Evolutionary conservation across 2,888 invertebrate species (phyloP), one percentile per base, ranked within the genome.

Genomic region (Callosobruchus maculatus): DNA sequence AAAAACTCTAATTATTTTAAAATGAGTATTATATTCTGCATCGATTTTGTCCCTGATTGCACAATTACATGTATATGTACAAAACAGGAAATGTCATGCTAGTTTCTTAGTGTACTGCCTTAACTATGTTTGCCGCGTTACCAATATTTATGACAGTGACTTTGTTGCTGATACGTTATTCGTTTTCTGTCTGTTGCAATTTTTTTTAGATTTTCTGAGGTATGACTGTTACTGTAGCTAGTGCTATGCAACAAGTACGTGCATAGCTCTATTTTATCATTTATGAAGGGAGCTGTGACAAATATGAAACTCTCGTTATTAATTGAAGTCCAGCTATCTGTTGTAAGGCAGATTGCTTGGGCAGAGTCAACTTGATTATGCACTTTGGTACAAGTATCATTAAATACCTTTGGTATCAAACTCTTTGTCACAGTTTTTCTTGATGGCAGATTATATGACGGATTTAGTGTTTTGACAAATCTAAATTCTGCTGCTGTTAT

Each of bases 51-150:
- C 13, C 74, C 75, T 49, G 73, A 67, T 26, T 74, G 75, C 21
- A 73, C 71, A 71, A 74, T 70, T 20, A 71, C 22, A 30, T 75
- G 74, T 66, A 76, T 72, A 73, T 76, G 74, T 22, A 74, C 76
- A 72, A 76, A 74, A 74, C 73, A 75, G 4, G 71, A 70, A 72
- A 70, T 67, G 22, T 26, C 26, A 20, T 67, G 67, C 72, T 72
- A 74, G 9, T 68, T 22, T n/a, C 68, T 30, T 22, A 75, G 20
- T 26, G 22, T 70, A 68, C 69, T 21, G 74, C 74, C n/a, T 72
- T 67, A 26, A 22, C 49, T 66, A 72, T 70, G 66, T 74, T 74
- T 7, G 72, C 72, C 69, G 73, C 72, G 68, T 74, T 76, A 70
- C 73, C 74, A 30, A 71, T 68, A 20, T 67, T 69, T 49, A 74